Base-by-base conservation (phyloP, 2,113 vertebrate species). In the Protomyctophum bolini region DNA sequence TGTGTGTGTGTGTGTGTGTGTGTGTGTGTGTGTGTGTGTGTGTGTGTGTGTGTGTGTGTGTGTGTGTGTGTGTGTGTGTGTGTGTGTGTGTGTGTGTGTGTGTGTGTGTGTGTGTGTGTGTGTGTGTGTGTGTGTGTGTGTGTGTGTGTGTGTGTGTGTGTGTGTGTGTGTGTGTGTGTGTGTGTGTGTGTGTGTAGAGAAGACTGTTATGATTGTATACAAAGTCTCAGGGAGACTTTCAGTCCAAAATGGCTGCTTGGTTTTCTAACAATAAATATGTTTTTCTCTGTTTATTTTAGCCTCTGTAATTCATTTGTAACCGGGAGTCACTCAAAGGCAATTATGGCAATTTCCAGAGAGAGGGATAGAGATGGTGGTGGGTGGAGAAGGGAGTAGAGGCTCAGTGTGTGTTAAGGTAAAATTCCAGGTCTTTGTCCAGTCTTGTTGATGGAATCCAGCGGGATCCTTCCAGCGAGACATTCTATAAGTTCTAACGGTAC, bases 361-460 rank as follows among this genome's bases (percentile, higher is more conserved):
- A 28, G 8, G 10, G 58, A 58, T 14, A 56, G 58, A 67, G 49
- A 60, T 61, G 3, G 59, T 72, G 83, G 68, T 60, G 69, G 64
- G 66, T 73, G 60, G 58, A 61, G 28, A 76, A 28, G 49, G 33
- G 65, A 50, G 50, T 57, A 41, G 33, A 41, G 33, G 33, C 33
- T 41, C 5, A 59, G 29, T 41, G 33, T 28, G 81, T 81, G 89
- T 73, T 82, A 83, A 41, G 77, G 84, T 64, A 76, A 80, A 81
- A 94, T 93, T 93, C 91, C 89, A 89, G 88, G 77, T 80, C 88
- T 78, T 76, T 94, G 93, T 94, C 66, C 58, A 79, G 91, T 93
- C 93, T 93, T 94, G 93, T 93, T 79, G 73, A n/a, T 89, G 85
- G 92, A 93, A 89, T 94, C 91, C 86, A 82, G 73, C 59, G 66